Base-by-base conservation (phyloP, 2,888 invertebrate species). In the Metellina segmentata region DNA sequence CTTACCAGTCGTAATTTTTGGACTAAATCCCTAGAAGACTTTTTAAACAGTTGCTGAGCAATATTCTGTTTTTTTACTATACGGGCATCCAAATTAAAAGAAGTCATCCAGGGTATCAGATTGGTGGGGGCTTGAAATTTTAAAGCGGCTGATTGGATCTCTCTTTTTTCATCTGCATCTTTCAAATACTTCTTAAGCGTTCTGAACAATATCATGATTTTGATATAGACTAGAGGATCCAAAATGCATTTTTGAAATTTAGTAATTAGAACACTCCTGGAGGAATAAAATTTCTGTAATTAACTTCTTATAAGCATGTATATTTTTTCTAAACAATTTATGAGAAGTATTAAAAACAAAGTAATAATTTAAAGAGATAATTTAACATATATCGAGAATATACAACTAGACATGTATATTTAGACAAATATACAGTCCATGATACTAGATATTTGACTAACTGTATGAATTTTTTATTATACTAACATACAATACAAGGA, bases 191-290 rank as follows among this genome's bases (percentile, higher is more conserved):
- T 83, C 49, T 52, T 82, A 16, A 89, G 53, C 78, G 71, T 89
- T 53, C 78, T 85, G n/a, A 83, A 83, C 52, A 89, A 70, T 48
- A 89, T n/a, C 16, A 83, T 71, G 8, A 71, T 78, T 78, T 89
- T 89, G 5, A 83, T 52, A 16, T 83, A 89, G 13, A 34, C n/a
- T 53, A 13, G 19, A 52, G 89, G 83, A 13, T 83, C 83, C 49
- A 71, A 13, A 20, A 85, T 53, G 53, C 20, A 52, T 53, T 78
- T 7, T 20, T 7, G 7, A 34, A 70, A 34, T 53, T 89, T 16
- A 49, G 49, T 19, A 69, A 71, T 81, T 19, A 88, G 74, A 53
- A 81, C 53, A 72, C 75, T 81, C 20, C 88, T 88, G 9, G 48
- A 88, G 53, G 6, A 20, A 74, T 69, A 69, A 4, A 69, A 16